phyloP scores from a whole-genome alignment of 2,888 invertebrate genomes.

The Andrena camellia region DNA sequence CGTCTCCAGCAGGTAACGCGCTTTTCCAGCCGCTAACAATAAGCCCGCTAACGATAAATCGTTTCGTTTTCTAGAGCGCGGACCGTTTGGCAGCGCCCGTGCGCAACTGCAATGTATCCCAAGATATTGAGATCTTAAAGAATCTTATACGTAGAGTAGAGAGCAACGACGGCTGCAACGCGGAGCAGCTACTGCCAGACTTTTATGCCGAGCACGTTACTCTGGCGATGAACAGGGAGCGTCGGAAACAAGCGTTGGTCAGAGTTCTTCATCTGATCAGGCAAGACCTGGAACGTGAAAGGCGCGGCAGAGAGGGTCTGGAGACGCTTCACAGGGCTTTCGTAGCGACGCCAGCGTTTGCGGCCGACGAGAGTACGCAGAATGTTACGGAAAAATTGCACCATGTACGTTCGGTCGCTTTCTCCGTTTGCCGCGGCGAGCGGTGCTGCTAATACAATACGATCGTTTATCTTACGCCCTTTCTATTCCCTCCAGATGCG shows the following conservation, averaged over 20 bases:
- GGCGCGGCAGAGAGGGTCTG: conserved; percentile 94
- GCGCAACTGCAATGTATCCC: conserved; percentile 86
- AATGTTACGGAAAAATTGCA: conserved; percentile 96
- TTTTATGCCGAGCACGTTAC: conserved; percentile 98
- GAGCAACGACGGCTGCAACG: conserved; percentile 88
- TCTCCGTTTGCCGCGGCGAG: not conserved
- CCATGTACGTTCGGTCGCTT: conserved; percentile 88
- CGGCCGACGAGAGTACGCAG: conserved; percentile 95
- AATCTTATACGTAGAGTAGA: conserved; percentile 89
- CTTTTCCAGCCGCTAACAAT: not conserved
- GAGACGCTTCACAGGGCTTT: conserved; percentile 96
- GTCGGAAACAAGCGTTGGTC: conserved; percentile 93
- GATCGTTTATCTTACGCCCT: not conserved
- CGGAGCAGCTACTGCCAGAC: conserved; percentile 95
- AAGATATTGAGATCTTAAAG: conserved; percentile 90
- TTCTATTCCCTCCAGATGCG: conserved; percentile 89
- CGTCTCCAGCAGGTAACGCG: conserved; percentile 89
- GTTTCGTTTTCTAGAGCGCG: conserved; percentile 87
- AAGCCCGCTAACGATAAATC: not conserved
- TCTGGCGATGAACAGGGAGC: conserved; percentile 95
- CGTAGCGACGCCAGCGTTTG: conserved; percentile 94
- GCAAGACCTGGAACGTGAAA: conserved; percentile 95
- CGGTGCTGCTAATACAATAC: not conserved
- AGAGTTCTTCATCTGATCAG: conserved; percentile 94
- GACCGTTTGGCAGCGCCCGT: conserved; percentile 90